Evolutionary conservation across 2,113 vertebrate species (phyloP).

Genomic region (Chaetops frenatus): DNA sequence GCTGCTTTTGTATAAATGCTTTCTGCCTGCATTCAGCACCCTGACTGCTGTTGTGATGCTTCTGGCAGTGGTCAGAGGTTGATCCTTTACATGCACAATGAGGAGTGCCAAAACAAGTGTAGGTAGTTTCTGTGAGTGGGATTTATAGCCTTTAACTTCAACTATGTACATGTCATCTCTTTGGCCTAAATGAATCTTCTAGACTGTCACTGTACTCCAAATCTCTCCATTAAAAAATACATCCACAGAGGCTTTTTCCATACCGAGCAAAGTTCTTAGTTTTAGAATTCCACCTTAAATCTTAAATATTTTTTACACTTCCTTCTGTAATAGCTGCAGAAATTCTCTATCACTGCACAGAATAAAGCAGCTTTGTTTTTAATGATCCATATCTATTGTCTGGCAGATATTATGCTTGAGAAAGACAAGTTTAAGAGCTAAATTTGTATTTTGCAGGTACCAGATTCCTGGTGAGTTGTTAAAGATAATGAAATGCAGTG

Average conservation of each 20-base stretch:
- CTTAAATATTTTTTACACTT: background rate
- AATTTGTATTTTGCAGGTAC: background rate
- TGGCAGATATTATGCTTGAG: background rate
- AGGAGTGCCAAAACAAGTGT: rapidly evolving
- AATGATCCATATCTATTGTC: background rate
- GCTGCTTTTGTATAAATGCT: background rate
- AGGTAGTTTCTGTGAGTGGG: background rate
- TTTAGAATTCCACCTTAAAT: background rate
- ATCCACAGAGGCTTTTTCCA: background rate
- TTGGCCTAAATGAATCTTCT: background rate
- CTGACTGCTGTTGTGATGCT: background rate
- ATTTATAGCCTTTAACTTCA: background rate
- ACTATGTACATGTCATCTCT: background rate
- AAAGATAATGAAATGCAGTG: background rate
- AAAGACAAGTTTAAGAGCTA: background rate
- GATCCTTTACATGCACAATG: background rate
- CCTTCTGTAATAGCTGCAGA: background rate
- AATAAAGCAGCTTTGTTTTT: background rate
- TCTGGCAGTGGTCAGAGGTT: background rate
- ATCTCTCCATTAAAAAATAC: background rate
- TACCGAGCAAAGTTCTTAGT: background rate
- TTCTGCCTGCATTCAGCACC: background rate
- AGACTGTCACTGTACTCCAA: background rate
- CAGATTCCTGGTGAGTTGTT: background rate
- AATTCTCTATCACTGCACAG: background rate